phyloP scores from a whole-genome alignment of 2,797 vertebrate species.

The Mormyrops attenuatus region DNA sequence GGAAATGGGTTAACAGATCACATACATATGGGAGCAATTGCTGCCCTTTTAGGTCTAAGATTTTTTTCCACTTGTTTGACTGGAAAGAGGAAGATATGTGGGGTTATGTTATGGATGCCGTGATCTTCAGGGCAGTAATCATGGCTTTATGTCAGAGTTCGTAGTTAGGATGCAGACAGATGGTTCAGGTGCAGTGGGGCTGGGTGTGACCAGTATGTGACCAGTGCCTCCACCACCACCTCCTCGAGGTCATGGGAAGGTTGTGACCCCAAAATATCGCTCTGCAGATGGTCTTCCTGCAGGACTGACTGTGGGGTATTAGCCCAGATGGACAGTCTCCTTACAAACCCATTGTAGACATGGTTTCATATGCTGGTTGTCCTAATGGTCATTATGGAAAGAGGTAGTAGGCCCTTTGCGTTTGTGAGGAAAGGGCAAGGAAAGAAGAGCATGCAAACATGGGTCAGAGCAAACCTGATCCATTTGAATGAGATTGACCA shows the following conservation, averaged over 20 bases:
- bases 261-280: constrained; percentile 43
- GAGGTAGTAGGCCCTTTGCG: not conserved
- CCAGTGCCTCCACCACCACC: constrained; percentile 60
- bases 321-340: not conserved
- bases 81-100: not conserved
- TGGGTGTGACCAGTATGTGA: constrained; percentile 51
- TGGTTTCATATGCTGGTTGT: not conserved
- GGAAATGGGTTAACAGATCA: not conserved
- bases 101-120: not conserved
- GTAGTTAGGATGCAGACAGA: constrained; percentile 63
- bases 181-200: constrained; percentile 51
- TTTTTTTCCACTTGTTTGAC: not conserved
- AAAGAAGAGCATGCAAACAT: not conserved
- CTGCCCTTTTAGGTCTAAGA: not conserved
- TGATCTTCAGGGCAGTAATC: not conserved
- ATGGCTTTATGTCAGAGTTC: constrained; percentile 27
- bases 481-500: not conserved
- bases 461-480: not conserved
- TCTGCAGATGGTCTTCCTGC: constrained; percentile 46
- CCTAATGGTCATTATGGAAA: not conserved
- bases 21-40: not conserved
- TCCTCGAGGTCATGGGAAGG: constrained; percentile 45
- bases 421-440: not conserved
- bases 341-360: not conserved
- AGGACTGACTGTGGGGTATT: constrained; percentile 34